phyloP scores from a whole-genome alignment of 1,140 invertebrate species.

The Bombus pyrosoma region DNA sequence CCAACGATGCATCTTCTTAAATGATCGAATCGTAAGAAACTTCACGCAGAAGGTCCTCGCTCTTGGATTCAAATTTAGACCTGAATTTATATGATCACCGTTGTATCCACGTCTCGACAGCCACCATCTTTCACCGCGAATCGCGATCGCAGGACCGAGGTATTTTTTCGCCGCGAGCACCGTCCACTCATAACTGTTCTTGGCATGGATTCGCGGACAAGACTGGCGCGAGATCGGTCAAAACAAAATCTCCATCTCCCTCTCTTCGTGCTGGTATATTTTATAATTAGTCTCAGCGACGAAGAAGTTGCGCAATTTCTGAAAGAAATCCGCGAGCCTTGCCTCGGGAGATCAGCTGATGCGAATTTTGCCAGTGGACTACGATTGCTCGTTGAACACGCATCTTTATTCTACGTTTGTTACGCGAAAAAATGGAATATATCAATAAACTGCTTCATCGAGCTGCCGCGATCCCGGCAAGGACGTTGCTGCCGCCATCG shows the following conservation, averaged over 20 bases:
- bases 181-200: slow-evolving; percentile 30
- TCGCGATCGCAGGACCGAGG: background rate
- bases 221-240: slow-evolving; percentile 47
- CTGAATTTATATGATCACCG: background rate
- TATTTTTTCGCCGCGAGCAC: background rate
- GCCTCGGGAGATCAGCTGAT: slow-evolving; percentile 63
- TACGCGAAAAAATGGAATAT: slow-evolving; percentile 68
- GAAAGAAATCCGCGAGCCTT: slow-evolving; percentile 63
- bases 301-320: slow-evolving; percentile 73
- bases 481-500: slow-evolving; percentile 18
- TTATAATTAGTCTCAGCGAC: slow-evolving; percentile 73
- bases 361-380: slow-evolving; percentile 23
- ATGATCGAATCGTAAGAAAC: background rate
- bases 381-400: background rate
- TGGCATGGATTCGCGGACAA: slow-evolving; percentile 29
- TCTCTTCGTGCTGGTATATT: slow-evolving; percentile 51
- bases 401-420: background rate
- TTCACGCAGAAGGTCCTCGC: background rate
- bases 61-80: background rate
- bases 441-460: slow-evolving; percentile 73
- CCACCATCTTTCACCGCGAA: background rate
- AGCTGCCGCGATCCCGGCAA: slow-evolving; percentile 54
- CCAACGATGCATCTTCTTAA: background rate
- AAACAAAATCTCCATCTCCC: slow-evolving; percentile 55
- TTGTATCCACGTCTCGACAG: background rate